Evolutionary conservation across 2,797 vertebrate species (phyloP), one percentile per base, ranked within the genome.

Genomic region (Moxostoma hubbsi): DNA sequence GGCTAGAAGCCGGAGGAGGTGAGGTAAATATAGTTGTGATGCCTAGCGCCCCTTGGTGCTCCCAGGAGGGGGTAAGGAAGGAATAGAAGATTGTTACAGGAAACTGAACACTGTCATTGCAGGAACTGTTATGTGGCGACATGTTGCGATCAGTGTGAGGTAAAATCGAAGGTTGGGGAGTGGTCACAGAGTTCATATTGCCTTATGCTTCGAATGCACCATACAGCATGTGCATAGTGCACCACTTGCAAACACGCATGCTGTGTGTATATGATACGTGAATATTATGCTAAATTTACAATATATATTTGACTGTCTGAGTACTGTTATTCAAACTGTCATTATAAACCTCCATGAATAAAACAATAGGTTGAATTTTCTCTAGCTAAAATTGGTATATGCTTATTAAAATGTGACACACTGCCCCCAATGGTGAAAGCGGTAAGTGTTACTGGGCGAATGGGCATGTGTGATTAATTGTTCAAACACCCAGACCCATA

Each of bases 1-100:
- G 64, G 79, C 78, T 85, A 80, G 87, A 72, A 80, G 70, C 65
- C 66, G 71, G 64, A 75, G 66, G 67, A 62, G 69, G 76, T 65
- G 72, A 24, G 51, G 58, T 64, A 69, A 69, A 80, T 10, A 46
- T 59, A 57, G 79, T 72, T 53, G 58, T 77, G 79, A 47, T 51
- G 76, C 62, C 80, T 72, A 70, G 73, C 55, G 66, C 67, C 67
- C 77, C 54, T 24, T 58, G 74, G 83, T 67, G 59, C 16, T 66
- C 61, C 46, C 73, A 6, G 84, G 64, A 85, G 79, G 73, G 47
- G 49, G 43, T 77, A 81, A 75, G 51, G 75, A 36, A 70, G 24
- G 71, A 58, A 62, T 50, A 72, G 55, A 82, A 12, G 71, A 61
- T 54, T 62, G 72, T 79, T 72, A 47, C 46, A 54, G 58, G 43